phyloP scores from a whole-genome alignment of 2,113 vertebrate species.

The Donacobius atricapilla region DNA sequence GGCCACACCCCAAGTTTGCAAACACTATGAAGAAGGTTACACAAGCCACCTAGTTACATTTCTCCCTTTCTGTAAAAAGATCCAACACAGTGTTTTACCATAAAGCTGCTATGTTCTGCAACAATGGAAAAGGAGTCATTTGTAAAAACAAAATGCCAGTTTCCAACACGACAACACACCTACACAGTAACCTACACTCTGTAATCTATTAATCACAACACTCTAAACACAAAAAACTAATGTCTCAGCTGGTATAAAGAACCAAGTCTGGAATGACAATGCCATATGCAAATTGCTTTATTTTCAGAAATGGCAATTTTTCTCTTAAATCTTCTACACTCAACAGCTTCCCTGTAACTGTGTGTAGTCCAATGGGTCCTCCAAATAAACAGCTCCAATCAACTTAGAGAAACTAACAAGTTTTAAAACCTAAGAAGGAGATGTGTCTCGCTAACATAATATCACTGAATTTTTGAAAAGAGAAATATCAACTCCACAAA shows the following conservation, averaged over 20 bases:
- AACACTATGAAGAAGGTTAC: background rate
- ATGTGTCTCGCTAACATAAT: background rate
- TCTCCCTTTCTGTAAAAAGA: background rate
- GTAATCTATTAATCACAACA: background rate
- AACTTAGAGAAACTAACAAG: background rate
- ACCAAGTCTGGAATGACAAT: background rate
- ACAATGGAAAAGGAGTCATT: background rate
- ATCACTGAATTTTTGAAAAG: background rate
- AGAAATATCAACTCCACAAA: background rate
- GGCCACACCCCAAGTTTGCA: background rate
- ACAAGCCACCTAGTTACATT: background rate
- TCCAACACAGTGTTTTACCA: background rate
- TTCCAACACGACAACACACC: background rate
- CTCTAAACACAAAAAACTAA: background rate
- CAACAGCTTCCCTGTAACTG: background rate
- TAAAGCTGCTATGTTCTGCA: background rate
- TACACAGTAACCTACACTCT: background rate
- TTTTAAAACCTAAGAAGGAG: background rate
- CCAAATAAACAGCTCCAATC: background rate
- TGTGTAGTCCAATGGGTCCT: background rate
- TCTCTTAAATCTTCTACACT: background rate
- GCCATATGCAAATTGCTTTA: rapidly evolving
- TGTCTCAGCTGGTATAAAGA: background rate
- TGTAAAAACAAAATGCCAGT: background rate
- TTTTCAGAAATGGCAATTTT: background rate